Conservation (phyloP, 2,113 vertebrate species). For the Apeltes quadracus region DNA sequence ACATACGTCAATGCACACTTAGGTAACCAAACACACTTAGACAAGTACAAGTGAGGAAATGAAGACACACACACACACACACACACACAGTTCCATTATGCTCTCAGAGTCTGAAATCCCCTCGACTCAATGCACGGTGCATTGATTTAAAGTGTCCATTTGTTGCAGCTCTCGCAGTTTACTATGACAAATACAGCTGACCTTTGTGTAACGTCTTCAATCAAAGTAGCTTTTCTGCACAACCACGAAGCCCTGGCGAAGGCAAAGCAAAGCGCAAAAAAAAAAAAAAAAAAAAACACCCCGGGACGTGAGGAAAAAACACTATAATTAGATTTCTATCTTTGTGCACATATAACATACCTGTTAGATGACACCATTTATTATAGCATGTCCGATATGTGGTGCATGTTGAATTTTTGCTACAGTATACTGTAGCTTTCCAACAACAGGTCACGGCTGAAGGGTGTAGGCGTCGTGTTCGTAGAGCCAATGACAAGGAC, state of each 20-base stretch:
- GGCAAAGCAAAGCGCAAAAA: no score
- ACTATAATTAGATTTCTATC: conserved; percentile 14
- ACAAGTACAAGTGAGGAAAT: conserved; percentile 20
- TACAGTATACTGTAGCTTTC: not conserved
- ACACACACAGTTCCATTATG: conserved; percentile 27
- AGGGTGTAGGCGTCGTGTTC: not conserved
- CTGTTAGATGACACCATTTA: not conserved
- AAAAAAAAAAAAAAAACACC: conserved; percentile 28
- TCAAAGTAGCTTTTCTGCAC: conserved; percentile 25
- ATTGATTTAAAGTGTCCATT: conserved; percentile 60
- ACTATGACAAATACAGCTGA: conserved; percentile 46
- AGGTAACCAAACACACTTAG: not conserved
- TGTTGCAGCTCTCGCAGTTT: conserved; percentile 50
- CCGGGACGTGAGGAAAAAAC: conserved; percentile 2
- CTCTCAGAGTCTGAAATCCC: conserved; percentile 42
- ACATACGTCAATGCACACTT: not conserved
- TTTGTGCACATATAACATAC: conserved; percentile 1
- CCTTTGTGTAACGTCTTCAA: conserved; percentile 50
- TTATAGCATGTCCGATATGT: not conserved
- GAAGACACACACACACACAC: conserved; percentile 1
- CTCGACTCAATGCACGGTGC: conserved; percentile 39
- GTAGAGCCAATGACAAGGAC: not conserved
- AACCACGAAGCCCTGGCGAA: conserved; percentile 6
- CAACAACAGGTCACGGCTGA: conserved; percentile 2
- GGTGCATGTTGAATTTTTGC: not conserved